phyloP scores from a whole-genome alignment of 2,888 invertebrate genomes.

The Itoplectis maculator region DNA sequence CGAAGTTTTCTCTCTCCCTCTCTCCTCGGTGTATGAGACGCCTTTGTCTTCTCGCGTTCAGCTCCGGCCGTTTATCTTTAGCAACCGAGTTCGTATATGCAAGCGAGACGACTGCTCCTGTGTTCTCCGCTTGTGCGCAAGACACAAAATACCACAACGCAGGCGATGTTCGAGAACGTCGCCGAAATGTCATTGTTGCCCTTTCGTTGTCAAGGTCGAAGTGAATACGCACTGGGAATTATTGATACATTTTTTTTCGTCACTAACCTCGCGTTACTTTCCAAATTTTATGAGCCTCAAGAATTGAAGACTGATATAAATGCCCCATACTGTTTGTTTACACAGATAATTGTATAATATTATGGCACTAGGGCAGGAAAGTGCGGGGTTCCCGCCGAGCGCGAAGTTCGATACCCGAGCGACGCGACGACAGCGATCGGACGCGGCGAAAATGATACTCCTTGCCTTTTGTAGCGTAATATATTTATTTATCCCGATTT shows the following conservation, averaged over 20 bases:
- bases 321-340: too few species aligned
- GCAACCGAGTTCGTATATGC: background rate
- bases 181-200: background rate
- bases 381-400: too few species aligned
- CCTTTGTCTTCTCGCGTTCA: constrained; percentile 1
- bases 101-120: background rate
- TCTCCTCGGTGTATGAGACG: background rate
- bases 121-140: background rate
- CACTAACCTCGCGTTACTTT: background rate
- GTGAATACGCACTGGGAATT: background rate
- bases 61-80: constrained; percentile 13
- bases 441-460: too few species aligned
- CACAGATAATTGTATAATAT: too few species aligned
- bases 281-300: too few species aligned
- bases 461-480: too few species aligned
- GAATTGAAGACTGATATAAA: too few species aligned
- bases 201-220: background rate
- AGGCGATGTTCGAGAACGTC: background rate
- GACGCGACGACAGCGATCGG: too few species aligned
- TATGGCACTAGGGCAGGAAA: too few species aligned
- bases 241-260: background rate
- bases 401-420: too few species aligned
- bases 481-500: too few species aligned
- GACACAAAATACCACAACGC: background rate
- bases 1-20: too few species aligned